Conservation (phyloP, 2,888 invertebrate species). For the Drosophila buzzatii region DNA sequence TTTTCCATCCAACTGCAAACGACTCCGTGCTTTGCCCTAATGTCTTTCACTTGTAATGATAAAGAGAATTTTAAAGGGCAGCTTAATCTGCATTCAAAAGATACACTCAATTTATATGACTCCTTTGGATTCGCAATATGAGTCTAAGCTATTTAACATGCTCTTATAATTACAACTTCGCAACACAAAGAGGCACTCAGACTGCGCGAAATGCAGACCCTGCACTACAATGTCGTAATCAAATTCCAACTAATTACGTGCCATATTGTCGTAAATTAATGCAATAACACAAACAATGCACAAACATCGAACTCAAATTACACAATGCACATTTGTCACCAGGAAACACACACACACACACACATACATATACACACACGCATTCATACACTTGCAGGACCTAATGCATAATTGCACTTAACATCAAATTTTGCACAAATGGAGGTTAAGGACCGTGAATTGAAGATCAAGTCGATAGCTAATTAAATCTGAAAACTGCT, state of each 20-base stretch:
- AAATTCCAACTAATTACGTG: constrained; percentile 78
- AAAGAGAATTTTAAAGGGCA: background rate
- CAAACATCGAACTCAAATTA: constrained; percentile 73
- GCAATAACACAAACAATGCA: constrained; percentile 77
- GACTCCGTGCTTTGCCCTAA: too few relatives aligned
- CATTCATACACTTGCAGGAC: constrained; percentile 21
- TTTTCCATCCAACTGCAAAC: too few relatives aligned
- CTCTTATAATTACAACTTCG: constrained; percentile 44
- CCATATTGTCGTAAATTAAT: constrained; percentile 80
- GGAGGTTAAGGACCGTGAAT: constrained; percentile 41
- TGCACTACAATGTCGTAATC: constrained; percentile 66
- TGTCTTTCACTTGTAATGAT: background rate
- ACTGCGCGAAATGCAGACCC: constrained; percentile 24
- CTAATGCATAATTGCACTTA: constrained; percentile 54
- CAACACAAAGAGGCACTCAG: constrained; percentile 65
- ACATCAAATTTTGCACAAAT: constrained; percentile 47
- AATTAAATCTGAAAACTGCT: constrained; percentile 63
- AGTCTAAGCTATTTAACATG: constrained; percentile 62
- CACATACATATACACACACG: constrained; percentile 32
- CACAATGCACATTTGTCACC: constrained; percentile 42
- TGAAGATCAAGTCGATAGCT: constrained; percentile 67
- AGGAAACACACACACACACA: constrained; percentile 26
- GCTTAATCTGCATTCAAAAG: constrained; percentile 5
- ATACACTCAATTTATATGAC: constrained; percentile 13
- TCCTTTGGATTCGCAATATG: constrained; percentile 45